A percentile compares a stretch with the other conserved stretches of the same genome.
These are phyloP conservation scores for Apodemia hepburni DNA, from an alignment of 2,888 invertebrate species.

Conservation along the genomic window DNA sequence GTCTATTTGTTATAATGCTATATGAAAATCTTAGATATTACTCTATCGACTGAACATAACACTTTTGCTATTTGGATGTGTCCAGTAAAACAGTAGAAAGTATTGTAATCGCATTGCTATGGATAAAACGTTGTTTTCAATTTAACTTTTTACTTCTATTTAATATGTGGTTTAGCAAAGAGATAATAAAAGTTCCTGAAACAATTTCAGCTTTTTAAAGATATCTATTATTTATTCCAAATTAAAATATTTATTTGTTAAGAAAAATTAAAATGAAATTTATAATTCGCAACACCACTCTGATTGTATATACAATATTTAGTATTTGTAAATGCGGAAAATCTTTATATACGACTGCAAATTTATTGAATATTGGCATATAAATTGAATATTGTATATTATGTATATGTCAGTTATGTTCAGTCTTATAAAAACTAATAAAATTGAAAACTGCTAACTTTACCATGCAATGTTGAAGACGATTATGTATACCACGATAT, in stretches of 20 bases:
- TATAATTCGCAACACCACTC: no score
- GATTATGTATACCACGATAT: slow-evolving; percentile 31
- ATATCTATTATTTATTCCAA: no score
- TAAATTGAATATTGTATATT: no score
- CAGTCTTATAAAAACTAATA: slow-evolving; percentile 54
- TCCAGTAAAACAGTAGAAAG: neutral
- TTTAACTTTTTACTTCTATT: neutral
- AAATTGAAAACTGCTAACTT: slow-evolving; percentile 61
- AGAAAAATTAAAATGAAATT: no score
- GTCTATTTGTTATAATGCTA: slow-evolving; percentile 44
- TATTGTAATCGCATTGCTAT: neutral
- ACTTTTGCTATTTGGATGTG: slow-evolving; percentile 18
- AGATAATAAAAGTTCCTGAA: no score
- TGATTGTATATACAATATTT: no score
- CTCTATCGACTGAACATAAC: slow-evolving; percentile 50
- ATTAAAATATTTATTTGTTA: no score
- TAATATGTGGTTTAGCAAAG: neutral
- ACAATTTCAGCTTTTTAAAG: no score
- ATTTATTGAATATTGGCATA: neutral
- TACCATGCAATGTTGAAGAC: slow-evolving; percentile 53
- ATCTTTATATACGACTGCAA: no score
- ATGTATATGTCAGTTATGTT: slow-evolving; percentile 33
- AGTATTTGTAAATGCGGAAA: no score
- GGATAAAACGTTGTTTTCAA: neutral
- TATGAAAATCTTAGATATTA: slow-evolving; percentile 45